These are phyloP conservation scores for Procavia capensis DNA, from an alignment of 2,113 vertebrate species.

Conservation along the genomic window DNA sequence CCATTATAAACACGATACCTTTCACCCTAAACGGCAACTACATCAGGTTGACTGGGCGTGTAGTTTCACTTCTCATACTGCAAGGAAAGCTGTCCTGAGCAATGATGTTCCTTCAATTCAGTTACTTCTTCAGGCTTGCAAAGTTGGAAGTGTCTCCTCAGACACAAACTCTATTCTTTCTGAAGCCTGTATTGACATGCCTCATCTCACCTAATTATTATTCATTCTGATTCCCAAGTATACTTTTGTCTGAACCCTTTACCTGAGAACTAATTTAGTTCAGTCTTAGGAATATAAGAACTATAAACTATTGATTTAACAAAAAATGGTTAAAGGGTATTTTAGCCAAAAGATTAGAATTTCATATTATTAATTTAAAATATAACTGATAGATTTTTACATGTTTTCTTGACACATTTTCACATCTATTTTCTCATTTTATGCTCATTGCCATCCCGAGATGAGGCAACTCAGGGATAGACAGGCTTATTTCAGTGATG, in stretches of 20 bases:
- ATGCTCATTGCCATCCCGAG: slow-evolving; percentile 27
- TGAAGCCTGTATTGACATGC: neutral
- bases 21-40: neutral
- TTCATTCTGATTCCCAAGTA: slow-evolving; percentile 6
- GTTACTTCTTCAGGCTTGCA: neutral
- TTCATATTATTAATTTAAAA: slow-evolving; percentile 35
- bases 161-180: neutral
- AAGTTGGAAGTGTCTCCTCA: neutral
- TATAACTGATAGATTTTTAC: slow-evolving; percentile 20
- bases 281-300: neutral
- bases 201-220: neutral
- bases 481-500: slow-evolving; percentile 49
- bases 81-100: neutral
- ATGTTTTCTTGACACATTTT: slow-evolving; percentile 48
- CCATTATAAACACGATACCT: neutral
- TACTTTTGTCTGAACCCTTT: neutral
- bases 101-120: neutral
- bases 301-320: neutral
- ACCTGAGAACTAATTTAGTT: neutral
- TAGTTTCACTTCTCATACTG: neutral
- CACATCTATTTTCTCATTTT: slow-evolving; percentile 53
- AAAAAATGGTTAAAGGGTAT: neutral
- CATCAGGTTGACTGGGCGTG: neutral
- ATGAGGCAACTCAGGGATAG: neutral
- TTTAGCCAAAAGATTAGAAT: slow-evolving; percentile 28